phyloP scores from a whole-genome alignment of 2,888 invertebrate genomes.

The Trichacis sp. region DNA sequence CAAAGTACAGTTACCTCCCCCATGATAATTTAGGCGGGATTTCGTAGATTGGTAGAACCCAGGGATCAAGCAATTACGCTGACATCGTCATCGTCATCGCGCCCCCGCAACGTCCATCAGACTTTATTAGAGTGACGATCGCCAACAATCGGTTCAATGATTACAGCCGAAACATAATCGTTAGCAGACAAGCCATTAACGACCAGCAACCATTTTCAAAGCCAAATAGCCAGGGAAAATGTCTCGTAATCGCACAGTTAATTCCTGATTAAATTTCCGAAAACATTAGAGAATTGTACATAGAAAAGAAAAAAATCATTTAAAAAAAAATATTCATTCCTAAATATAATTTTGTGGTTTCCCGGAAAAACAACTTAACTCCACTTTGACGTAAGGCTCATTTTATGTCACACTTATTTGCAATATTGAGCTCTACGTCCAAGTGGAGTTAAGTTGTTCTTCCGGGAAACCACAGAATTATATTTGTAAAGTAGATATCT shows the following conservation, averaged over 20 bases:
- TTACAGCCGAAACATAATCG: slow-evolving; percentile 68
- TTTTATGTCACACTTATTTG: too few relatives aligned
- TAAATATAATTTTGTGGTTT: too few relatives aligned
- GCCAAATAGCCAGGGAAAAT: slow-evolving; percentile 58
- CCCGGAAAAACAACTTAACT: too few relatives aligned
- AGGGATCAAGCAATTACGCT: slow-evolving; percentile 55
- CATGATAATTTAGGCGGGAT: slow-evolving; percentile 37
- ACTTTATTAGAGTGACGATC: slow-evolving; percentile 66
- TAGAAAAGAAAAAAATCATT: too few relatives aligned
- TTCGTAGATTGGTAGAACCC: slow-evolving; percentile 22
- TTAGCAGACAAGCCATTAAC: slow-evolving; percentile 67
- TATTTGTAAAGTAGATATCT: too few relatives aligned
- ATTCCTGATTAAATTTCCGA: background rate
- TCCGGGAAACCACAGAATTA: too few relatives aligned
- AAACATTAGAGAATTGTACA: too few relatives aligned
- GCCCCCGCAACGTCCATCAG: slow-evolving; percentile 51
- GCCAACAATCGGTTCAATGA: slow-evolving; percentile 66
- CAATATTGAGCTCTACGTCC: too few relatives aligned
- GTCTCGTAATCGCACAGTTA: slow-evolving; percentile 22
- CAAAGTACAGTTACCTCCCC: too few relatives aligned
- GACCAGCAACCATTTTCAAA: slow-evolving; percentile 63
- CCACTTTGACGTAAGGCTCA: too few relatives aligned
- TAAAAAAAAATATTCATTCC: too few relatives aligned
- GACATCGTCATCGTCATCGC: slow-evolving; percentile 58
- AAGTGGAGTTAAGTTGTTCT: too few relatives aligned